Percentiles rank a stretch among this genome's conserved stretches.
Conservation (phyloP, 2,113 vertebrate species). For the Colinus virginianus region DNA sequence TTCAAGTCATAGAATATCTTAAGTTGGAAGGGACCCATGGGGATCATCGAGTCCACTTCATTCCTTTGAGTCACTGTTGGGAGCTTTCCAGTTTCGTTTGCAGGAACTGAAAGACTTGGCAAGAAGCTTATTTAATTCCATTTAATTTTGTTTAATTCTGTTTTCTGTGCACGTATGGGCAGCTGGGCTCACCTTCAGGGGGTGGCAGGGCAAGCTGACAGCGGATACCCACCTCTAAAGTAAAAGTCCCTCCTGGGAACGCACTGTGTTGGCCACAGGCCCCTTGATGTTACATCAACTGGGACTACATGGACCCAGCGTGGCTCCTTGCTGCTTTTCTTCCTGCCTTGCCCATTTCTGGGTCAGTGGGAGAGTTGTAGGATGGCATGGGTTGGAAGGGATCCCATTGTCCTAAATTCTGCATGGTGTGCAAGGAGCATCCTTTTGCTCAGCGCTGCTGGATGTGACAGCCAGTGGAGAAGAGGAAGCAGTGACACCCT, state of each 20-base stretch:
- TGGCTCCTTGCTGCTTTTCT: neutral
- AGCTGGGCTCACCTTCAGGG: neutral
- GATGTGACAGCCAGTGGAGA: too few species aligned
- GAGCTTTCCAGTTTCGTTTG: neutral
- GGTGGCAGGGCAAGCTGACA: neutral
- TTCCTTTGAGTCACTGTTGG: neutral
- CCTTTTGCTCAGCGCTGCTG: neutral
- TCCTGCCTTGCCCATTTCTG: neutral
- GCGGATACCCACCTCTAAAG: neutral
- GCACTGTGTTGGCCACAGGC: accelerated
- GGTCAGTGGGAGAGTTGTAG: neutral
- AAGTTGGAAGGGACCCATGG: too few species aligned
- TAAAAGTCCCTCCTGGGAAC: neutral
- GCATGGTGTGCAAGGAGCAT: neutral
- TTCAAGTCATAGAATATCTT: neutral
- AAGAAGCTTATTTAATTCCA: neutral
- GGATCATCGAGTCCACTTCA: neutral
- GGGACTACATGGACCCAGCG: accelerated
- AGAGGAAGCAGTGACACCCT: neutral
- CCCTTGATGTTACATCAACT: neutral
- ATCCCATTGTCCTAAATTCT: neutral
- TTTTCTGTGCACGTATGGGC: accelerated
- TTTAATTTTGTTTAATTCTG: neutral
- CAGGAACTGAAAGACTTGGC: neutral
- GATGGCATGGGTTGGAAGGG: too few species aligned